A percentile compares a stretch with the other conserved stretches of the same genome.
phyloP scores from a whole-genome alignment of 2,797 vertebrate species.

The Girardinus metallicus region DNA sequence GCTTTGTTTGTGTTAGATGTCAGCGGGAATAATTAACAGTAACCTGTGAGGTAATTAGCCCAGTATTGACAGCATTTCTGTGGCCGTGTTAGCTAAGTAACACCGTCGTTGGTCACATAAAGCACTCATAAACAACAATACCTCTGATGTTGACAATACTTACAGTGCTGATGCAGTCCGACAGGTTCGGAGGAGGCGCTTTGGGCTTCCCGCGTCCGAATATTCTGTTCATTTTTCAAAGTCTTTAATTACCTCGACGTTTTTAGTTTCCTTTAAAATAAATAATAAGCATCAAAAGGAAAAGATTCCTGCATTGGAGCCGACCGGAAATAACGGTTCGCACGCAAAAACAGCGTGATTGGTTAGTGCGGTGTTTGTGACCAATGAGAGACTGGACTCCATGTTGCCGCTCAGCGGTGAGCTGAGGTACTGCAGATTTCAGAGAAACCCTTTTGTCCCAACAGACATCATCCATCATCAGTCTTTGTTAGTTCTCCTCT shows the following conservation, averaged over 20 bases:
- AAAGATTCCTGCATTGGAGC: slow-evolving; percentile 32
- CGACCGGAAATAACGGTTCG: slow-evolving; percentile 71
- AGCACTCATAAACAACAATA: slow-evolving; percentile 41
- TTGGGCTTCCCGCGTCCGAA: slow-evolving; percentile 94
- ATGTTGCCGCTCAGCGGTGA: slow-evolving; percentile 35
- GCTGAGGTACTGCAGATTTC: slow-evolving; percentile 2
- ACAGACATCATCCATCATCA: background rate
- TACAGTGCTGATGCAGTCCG: slow-evolving; percentile 96
- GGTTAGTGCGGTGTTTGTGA: slow-evolving; percentile 32
- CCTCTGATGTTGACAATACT: slow-evolving; percentile 61
- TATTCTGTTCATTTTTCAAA: slow-evolving; percentile 89
- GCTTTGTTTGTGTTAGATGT: background rate
- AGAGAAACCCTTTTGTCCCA: slow-evolving; percentile 57
- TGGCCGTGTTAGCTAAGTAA: slow-evolving; percentile 32
- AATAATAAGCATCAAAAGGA: slow-evolving; percentile 39
- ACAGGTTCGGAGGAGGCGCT: slow-evolving; percentile 89
- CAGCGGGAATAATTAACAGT: background rate
- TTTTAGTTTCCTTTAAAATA: slow-evolving; percentile 13
- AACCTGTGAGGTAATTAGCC: slow-evolving; percentile 1
- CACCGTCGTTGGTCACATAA: slow-evolving; percentile 32
- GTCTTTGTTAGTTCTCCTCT: slow-evolving; percentile 57
- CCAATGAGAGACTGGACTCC: slow-evolving; percentile 51
- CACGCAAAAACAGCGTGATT: slow-evolving; percentile 48
- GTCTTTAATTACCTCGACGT: background rate
- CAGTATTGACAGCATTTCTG: slow-evolving; percentile 6